Evolutionary conservation across 1,140 invertebrate genomes (phyloP).

Genomic region (Pachypeltis micranthus): DNA sequence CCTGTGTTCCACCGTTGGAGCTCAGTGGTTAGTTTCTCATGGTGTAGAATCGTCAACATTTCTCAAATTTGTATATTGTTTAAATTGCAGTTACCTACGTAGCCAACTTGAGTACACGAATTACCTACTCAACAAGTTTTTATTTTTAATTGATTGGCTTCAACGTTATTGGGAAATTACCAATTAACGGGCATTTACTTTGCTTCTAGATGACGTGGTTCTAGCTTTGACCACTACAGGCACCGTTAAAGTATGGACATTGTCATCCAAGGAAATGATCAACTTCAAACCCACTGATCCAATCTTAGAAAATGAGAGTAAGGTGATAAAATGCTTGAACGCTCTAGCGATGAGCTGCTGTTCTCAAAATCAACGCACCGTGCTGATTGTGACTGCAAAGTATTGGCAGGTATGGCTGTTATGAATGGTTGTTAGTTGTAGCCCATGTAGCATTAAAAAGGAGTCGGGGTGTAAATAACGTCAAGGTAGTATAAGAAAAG

Average conservation of each 20-base stretch:
- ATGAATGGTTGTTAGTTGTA: too few relatives aligned
- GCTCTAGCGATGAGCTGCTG: slow-evolving; percentile 89
- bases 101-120: too few relatives aligned
- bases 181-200: background rate
- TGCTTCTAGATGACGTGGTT: slow-evolving; percentile 80
- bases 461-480: background rate
- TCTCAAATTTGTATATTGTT: too few relatives aligned
- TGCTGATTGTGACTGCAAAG: slow-evolving; percentile 89
- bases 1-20: too few relatives aligned
- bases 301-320: slow-evolving; percentile 95
- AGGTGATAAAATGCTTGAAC: slow-evolving; percentile 88
- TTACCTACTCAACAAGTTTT: too few relatives aligned
- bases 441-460: background rate
- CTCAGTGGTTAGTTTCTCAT: too few relatives aligned
- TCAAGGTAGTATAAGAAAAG: too few relatives aligned
- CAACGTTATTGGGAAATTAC: too few relatives aligned
- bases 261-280: slow-evolving; percentile 61
- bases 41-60: too few relatives aligned
- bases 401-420: slow-evolving; percentile 90
- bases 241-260: slow-evolving; percentile 95
- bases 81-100: too few relatives aligned
- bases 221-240: slow-evolving; percentile 92
- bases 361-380: slow-evolving; percentile 87
- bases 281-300: slow-evolving; percentile 65
- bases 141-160: too few relatives aligned